A percentile compares a stretch with the other conserved stretches of the same genome.
These are phyloP conservation scores for Geotrupes spiniger DNA, from an alignment of 2,888 invertebrate species.

Conservation along the genomic window DNA sequence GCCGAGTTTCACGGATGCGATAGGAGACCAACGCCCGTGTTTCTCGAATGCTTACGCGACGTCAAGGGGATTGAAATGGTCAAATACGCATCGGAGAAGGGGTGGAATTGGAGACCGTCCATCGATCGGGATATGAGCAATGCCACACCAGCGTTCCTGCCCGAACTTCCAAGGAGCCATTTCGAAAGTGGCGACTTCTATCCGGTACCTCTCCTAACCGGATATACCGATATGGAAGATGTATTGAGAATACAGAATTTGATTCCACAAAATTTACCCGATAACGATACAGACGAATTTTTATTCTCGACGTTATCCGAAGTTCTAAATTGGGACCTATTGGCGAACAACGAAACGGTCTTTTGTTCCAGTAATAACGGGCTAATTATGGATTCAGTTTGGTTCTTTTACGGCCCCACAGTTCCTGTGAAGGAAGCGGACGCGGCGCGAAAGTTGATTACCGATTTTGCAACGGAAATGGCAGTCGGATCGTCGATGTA, in stretches of 20 bases:
- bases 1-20: constrained; percentile 67
- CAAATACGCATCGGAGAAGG: constrained; percentile 50
- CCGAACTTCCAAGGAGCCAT: constrained; percentile 62
- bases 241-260: constrained; percentile 60
- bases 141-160: constrained; percentile 62
- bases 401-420: constrained; percentile 73
- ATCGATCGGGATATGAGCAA: constrained; percentile 71
- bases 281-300: constrained; percentile 59
- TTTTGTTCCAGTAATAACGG: constrained; percentile 62
- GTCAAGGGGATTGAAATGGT: constrained; percentile 61
- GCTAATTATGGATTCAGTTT: constrained; percentile 68
- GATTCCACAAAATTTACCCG: constrained; percentile 59
- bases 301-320: constrained; percentile 58
- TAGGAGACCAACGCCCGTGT: constrained; percentile 62
- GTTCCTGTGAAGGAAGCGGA: constrained; percentile 62
- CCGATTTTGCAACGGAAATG: constrained; percentile 74
- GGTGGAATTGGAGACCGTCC: constrained; percentile 74
- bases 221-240: constrained; percentile 81
- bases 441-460: constrained; percentile 61
- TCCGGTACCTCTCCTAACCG: constrained; percentile 67
- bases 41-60: constrained; percentile 68
- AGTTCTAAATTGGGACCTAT: constrained; percentile 60
- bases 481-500: constrained; percentile 64
- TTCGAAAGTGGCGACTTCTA: constrained; percentile 62
- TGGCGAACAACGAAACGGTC: constrained; percentile 54